Percentiles rank a stretch among this genome's conserved stretches.
Evolutionary conservation across 1,140 invertebrate genomes (phyloP).

Genomic region (Drosophila melanica): DNA sequence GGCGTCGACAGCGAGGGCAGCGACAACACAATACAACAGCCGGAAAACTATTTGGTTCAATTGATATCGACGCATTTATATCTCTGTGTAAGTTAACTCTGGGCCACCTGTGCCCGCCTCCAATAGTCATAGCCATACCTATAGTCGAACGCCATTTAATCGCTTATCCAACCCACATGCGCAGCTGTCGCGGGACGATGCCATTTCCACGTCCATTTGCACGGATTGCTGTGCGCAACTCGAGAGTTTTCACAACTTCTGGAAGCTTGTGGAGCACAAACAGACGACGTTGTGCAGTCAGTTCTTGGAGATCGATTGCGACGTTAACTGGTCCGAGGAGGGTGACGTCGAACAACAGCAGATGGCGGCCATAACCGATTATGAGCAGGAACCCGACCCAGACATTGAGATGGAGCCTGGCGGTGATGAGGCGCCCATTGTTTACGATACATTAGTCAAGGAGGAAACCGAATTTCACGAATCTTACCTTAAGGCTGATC

Average conservation of each 20-base stretch:
- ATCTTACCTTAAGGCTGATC: slow-evolving; percentile 35
- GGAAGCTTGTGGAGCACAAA: slow-evolving; percentile 71
- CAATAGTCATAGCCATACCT: background rate
- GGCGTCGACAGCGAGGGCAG: slow-evolving; percentile 28
- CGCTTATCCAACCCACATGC: background rate
- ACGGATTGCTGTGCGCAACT: slow-evolving; percentile 65
- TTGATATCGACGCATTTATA: slow-evolving; percentile 78
- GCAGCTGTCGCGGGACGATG: slow-evolving; percentile 71
- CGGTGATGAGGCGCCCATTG: background rate
- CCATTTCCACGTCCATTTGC: slow-evolving; percentile 74
- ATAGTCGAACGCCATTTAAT: background rate
- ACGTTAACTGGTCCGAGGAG: slow-evolving; percentile 73
- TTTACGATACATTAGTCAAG: slow-evolving; percentile 32
- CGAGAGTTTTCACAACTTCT: slow-evolving; percentile 75
- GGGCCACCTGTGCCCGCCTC: background rate
- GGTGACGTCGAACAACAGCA: slow-evolving; percentile 42
- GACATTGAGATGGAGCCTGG: slow-evolving; percentile 26
- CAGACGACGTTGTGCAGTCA: slow-evolving; percentile 75
- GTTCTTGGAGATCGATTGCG: slow-evolving; percentile 72
- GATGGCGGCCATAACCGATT: slow-evolving; percentile 5
- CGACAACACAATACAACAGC: slow-evolving; percentile 43
- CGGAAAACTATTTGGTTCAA: slow-evolving; percentile 77
- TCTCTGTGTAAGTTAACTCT: slow-evolving; percentile 66
- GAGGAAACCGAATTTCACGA: slow-evolving; percentile 45
- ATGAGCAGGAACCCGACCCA: slow-evolving; percentile 37